Percentiles rank a stretch among this genome's conserved stretches.
phyloP scores from a whole-genome alignment of 92 coral and sea anemone species.

The Bergia puertoricense region DNA sequence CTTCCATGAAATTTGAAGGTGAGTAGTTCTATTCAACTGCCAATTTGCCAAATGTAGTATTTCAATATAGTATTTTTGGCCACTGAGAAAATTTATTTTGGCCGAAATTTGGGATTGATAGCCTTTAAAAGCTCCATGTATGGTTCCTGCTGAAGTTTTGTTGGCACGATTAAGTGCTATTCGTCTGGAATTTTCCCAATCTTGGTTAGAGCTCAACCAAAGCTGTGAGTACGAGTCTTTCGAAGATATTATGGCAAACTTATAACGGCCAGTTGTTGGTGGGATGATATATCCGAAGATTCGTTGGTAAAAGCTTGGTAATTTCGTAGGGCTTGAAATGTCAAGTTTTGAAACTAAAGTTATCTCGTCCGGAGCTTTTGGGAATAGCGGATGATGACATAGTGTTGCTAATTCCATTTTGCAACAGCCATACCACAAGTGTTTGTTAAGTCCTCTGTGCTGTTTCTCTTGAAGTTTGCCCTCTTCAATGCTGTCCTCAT shows the following conservation, averaged over 20 bases:
- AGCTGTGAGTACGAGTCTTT: neutral
- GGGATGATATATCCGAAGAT: slow-evolving; percentile 1
- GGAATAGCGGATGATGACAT: slow-evolving; percentile 40
- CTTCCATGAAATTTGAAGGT: slow-evolving; percentile 18
- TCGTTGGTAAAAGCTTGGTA: neutral
- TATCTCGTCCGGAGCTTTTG: slow-evolving; percentile 34
- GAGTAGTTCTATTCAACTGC: neutral
- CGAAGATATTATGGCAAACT: neutral
- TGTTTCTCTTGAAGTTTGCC: neutral
- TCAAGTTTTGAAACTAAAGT: slow-evolving; percentile 14
- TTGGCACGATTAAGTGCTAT: neutral
- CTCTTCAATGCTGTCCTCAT: neutral
- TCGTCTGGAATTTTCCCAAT: neutral
- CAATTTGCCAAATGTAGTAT: neutral
- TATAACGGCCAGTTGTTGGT: neutral
- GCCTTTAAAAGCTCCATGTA: neutral
- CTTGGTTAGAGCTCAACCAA: neutral
- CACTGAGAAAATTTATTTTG: neutral
- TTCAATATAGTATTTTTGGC: neutral
- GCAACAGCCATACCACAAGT: slow-evolving; percentile 3
- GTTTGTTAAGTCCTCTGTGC: neutral
- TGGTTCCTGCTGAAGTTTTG: neutral
- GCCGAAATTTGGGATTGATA: neutral
- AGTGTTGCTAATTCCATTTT: slow-evolving; percentile 15
- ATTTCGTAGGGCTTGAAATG: neutral